A percentile compares a stretch with the other conserved stretches of the same genome.
These are phyloP conservation scores for Leucopternis melanops DNA, from an alignment of 2,113 vertebrate species.

Conservation along the genomic window DNA sequence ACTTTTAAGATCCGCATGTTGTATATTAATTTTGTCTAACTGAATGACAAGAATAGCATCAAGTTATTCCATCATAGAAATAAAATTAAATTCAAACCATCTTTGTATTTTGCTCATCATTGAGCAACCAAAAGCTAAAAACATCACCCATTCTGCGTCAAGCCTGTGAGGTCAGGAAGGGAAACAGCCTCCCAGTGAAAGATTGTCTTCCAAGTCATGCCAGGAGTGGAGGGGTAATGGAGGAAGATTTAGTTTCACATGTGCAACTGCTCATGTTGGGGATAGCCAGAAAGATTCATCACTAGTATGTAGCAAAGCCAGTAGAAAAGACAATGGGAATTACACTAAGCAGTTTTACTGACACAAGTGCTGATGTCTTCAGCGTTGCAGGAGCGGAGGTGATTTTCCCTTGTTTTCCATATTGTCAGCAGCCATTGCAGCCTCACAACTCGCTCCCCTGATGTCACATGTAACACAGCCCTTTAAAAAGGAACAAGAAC, in stretches of 20 bases:
- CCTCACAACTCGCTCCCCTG: background rate
- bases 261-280: background rate
- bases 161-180: background rate
- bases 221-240: background rate
- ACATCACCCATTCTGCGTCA: background rate
- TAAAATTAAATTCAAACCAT: background rate
- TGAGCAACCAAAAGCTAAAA: background rate
- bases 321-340: background rate
- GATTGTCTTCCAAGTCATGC: background rate
- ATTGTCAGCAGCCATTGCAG: background rate
- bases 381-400: background rate
- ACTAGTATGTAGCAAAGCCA: background rate
- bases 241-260: background rate
- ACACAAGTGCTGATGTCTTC: background rate
- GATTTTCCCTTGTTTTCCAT: background rate
- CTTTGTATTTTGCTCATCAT: background rate
- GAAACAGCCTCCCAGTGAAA: background rate
- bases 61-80: background rate
- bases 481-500: slow-evolving; percentile 34
- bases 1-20: background rate
- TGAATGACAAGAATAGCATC: background rate
- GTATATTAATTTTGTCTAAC: background rate
- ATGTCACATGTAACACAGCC: slow-evolving; percentile 21
- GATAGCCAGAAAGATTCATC: background rate
- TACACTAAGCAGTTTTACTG: background rate